A percentile compares a stretch with the other conserved stretches of the same genome.
Conservation (phyloP, 2,113 vertebrate genomes). For the Thalassarche chlororhynchos region DNA sequence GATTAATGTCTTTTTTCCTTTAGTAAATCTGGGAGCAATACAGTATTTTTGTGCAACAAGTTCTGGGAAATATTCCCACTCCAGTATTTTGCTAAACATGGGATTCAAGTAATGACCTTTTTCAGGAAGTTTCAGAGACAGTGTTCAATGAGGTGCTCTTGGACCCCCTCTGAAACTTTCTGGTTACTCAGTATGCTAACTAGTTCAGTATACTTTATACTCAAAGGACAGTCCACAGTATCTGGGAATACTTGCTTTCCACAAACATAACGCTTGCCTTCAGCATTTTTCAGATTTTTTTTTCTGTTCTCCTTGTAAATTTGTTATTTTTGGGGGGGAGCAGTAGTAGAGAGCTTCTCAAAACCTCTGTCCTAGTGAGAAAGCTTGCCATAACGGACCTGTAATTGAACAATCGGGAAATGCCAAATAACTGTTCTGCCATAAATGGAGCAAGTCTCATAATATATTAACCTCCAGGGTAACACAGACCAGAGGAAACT, state of each 20-base stretch:
- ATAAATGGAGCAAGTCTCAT: neutral
- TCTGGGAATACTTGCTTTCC: neutral
- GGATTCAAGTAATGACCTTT: neutral
- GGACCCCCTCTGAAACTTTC: neutral
- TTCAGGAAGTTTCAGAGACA: neutral
- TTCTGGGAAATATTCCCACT: neutral
- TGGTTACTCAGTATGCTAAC: neutral
- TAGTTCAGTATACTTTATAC: neutral
- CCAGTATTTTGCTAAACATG: neutral
- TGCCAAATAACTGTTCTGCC: neutral
- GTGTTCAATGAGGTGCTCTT: neutral
- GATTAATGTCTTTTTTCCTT: neutral
- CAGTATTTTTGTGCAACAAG: neutral
- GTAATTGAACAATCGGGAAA: neutral
- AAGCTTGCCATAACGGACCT: neutral
- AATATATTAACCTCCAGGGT: neutral
- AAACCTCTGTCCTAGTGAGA: neutral
- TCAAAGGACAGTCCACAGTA: neutral
- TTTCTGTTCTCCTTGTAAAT: neutral
- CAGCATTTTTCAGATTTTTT: neutral
- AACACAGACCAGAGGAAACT: neutral
- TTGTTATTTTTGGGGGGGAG: neutral
- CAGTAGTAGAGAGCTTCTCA: neutral
- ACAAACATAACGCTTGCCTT: neutral
- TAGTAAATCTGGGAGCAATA: neutral